These are phyloP conservation scores for Periphyllus acericola DNA, from an alignment of 2,888 invertebrate species.

Conservation along the genomic window DNA sequence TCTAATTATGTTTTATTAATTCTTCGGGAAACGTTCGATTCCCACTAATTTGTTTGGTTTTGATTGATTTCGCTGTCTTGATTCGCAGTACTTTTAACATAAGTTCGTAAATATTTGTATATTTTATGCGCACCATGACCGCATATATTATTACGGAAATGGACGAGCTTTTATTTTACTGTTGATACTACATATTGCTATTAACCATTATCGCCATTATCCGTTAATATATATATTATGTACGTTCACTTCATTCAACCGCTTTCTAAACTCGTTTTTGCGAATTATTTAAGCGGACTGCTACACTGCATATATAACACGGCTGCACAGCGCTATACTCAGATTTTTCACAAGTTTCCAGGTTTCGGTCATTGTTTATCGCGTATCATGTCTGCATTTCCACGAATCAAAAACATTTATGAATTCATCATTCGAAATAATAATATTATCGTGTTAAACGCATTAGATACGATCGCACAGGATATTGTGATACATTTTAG, in stretches of 20 bases:
- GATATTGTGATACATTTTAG: neutral
- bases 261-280: conserved; percentile 53
- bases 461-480: neutral
- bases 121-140: neutral
- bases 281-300: conserved; percentile 21
- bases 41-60: neutral
- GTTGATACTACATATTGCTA: neutral
- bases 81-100: neutral
- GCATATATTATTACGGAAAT: neutral
- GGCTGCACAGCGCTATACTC: neutral
- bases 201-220: neutral
- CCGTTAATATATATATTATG: neutral
- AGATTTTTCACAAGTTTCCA: neutral
- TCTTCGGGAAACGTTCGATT: neutral
- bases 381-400: neutral
- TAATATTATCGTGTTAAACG: neutral
- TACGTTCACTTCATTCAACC: conserved; percentile 23
- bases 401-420: neutral
- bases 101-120: neutral
- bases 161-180: neutral
- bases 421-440: neutral
- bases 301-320: neutral
- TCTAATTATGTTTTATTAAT: no score
- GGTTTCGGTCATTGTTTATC: neutral
- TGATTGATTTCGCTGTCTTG: neutral